These are phyloP conservation scores for Mactromeris polynyma DNA, from an alignment of 2,888 invertebrate genomes.

Conservation along the genomic window DNA sequence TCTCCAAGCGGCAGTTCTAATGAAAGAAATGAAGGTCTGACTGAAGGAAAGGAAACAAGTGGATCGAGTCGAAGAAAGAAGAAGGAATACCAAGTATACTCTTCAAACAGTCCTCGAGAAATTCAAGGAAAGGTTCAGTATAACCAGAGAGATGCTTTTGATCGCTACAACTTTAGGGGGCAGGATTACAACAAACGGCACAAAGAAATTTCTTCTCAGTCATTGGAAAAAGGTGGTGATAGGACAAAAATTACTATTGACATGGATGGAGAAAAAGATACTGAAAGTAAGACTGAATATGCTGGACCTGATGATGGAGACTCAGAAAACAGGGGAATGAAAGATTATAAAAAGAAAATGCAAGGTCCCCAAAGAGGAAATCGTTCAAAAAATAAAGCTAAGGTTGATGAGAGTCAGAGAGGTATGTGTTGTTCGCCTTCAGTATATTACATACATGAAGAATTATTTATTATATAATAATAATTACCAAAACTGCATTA, in stretches of 20 bases:
- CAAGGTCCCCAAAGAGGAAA: constrained; percentile 41
- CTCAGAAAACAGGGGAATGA: not conserved
- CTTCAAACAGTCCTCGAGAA: constrained; percentile 43
- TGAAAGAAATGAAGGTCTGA: not conserved
- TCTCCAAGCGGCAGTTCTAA: not conserved
- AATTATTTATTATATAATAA: too few species aligned
- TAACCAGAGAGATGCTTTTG: constrained; percentile 31
- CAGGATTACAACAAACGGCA: constrained; percentile 67
- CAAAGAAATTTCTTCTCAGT: constrained; percentile 35
- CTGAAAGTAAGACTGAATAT: not conserved
- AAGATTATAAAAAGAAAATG: constrained; percentile 27
- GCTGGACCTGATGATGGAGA: not conserved
- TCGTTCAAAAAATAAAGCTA: constrained; percentile 52
- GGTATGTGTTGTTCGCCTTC: constrained; percentile 49
- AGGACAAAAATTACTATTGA: constrained; percentile 45
- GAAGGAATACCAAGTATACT: constrained; percentile 47
- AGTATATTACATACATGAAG: too few species aligned
- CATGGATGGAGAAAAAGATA: constrained; percentile 14
- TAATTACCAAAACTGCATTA: too few species aligned
- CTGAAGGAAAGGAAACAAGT: constrained; percentile 14
- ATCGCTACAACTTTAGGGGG: constrained; percentile 61
- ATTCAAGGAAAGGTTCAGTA: constrained; percentile 13
- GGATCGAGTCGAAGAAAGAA: constrained; percentile 35
- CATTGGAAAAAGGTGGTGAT: constrained; percentile 56
- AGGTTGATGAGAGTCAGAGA: constrained; percentile 75